Conservation (phyloP, 2,888 invertebrate species). For the Sesamia inferens region DNA sequence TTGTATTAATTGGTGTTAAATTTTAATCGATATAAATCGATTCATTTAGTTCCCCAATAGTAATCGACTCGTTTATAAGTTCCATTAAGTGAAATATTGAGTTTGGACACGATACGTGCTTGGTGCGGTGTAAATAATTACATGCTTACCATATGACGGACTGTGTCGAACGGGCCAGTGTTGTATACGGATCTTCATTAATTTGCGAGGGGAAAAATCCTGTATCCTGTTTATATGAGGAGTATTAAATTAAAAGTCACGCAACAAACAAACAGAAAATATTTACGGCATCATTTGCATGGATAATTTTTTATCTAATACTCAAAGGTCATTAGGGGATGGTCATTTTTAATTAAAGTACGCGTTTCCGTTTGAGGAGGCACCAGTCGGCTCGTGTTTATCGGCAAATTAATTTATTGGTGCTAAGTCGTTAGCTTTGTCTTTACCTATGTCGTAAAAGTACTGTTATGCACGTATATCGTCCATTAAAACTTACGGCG, state of each 20-base stretch:
- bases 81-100: conserved; percentile 60
- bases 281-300: conserved; percentile 63
- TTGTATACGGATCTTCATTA: conserved; percentile 43
- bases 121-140: conserved; percentile 51
- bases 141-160: conserved; percentile 48
- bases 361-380: conserved; percentile 65
- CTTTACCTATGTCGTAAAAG: conserved; percentile 67
- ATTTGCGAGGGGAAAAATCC: conserved; percentile 36
- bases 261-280: conserved; percentile 52
- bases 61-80: conserved; percentile 55
- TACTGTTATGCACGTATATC: conserved; percentile 70
- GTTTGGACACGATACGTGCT: conserved; percentile 56
- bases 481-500: conserved; percentile 73
- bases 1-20: conserved; percentile 58
- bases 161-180: conserved; percentile 24
- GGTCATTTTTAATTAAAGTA: conserved; percentile 69
- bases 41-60: conserved; percentile 53
- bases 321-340: conserved; percentile 67
- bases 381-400: conserved; percentile 65
- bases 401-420: conserved; percentile 76
- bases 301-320: conserved; percentile 60
- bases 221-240: conserved; percentile 21
- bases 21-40: conserved; percentile 60
- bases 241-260: conserved; percentile 54
- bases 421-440: conserved; percentile 73